Evolutionary conservation across 2,797 vertebrate genomes (phyloP).

Genomic region (Amblyopsis hoosieri): DNA sequence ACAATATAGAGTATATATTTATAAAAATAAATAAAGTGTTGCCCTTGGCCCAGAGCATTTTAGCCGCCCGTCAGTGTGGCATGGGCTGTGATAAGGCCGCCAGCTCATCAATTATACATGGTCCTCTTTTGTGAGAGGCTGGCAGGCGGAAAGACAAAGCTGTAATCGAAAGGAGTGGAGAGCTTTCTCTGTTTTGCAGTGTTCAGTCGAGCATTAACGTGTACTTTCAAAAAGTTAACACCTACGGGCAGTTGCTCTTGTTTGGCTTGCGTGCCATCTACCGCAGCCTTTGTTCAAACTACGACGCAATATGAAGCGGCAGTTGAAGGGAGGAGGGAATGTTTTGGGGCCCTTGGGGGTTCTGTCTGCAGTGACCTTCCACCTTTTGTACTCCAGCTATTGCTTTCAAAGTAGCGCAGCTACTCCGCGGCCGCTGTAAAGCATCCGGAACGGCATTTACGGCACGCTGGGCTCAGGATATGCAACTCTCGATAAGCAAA

Average conservation of each 20-base stretch:
- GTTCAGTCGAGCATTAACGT: not conserved
- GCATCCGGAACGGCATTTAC: constrained; percentile 22
- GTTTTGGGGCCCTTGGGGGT: constrained; percentile 10
- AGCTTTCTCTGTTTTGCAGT: constrained; percentile 10
- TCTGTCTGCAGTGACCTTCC: constrained; percentile 22
- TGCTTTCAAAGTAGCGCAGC: constrained; percentile 25
- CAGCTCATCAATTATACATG: constrained; percentile 60
- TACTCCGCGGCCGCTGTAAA: constrained; percentile 11
- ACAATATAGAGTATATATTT: too few species aligned
- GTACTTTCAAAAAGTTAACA: not conserved
- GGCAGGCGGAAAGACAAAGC: constrained; percentile 25
- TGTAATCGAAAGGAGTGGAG: constrained; percentile 35
- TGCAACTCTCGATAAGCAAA: constrained; percentile 39
- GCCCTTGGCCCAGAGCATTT: constrained; percentile 30
- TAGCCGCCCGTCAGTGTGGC: not conserved
- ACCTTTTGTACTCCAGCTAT: constrained; percentile 34
- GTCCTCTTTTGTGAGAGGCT: constrained; percentile 20
- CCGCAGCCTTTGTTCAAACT: not conserved
- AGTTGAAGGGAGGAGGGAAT: not conserved
- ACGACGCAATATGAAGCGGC: not conserved
- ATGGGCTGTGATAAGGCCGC: constrained; percentile 33
- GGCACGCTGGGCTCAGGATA: constrained; percentile 16
- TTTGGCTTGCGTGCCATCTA: too few species aligned
- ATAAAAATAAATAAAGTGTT: not conserved
- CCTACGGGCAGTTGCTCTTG: not conserved